Percentiles rank a stretch among this genome's conserved stretches.
phyloP scores from a whole-genome alignment of 1,140 invertebrate species.

The Homalodisca vitripennis region DNA sequence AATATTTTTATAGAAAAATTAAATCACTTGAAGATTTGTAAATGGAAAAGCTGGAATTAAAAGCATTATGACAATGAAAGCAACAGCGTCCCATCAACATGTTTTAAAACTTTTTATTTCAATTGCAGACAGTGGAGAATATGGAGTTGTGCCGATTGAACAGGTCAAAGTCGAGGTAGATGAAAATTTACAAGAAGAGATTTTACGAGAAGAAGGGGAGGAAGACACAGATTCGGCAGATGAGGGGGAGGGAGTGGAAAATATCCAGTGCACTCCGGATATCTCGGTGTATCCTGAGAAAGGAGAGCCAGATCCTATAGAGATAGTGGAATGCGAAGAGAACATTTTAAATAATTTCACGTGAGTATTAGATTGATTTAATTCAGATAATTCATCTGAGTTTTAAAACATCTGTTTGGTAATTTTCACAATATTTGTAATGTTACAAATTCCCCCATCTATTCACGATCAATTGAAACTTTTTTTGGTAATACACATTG shows the following conservation, averaged over 20 bases:
- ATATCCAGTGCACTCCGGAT: constrained; percentile 19
- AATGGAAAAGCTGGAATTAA: neutral
- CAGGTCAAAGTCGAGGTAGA: neutral
- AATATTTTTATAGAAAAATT: neutral
- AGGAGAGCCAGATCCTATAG: constrained; percentile 1
- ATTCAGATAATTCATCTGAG: too few relatives aligned
- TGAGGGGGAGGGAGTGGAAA: neutral
- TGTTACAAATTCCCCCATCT: too few relatives aligned
- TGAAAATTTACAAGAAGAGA: neutral
- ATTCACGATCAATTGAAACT: too few relatives aligned
- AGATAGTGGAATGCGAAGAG: neutral
- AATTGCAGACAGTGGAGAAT: neutral
- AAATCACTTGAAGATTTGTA: neutral
- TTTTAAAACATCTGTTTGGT: too few relatives aligned
- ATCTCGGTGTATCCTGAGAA: neutral
- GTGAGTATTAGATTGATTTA: too few relatives aligned
- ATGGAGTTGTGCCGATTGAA: neutral
- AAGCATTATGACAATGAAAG: neutral
- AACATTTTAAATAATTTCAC: too few relatives aligned
- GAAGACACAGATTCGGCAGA: neutral
- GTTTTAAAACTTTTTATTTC: neutral
- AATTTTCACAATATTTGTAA: too few relatives aligned
- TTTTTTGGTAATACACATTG: too few relatives aligned
- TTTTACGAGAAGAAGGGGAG: neutral
- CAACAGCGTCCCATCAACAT: neutral